Evolutionary conservation across 2,888 invertebrate genomes (phyloP).

Genomic region (Dryadula phaetusa): DNA sequence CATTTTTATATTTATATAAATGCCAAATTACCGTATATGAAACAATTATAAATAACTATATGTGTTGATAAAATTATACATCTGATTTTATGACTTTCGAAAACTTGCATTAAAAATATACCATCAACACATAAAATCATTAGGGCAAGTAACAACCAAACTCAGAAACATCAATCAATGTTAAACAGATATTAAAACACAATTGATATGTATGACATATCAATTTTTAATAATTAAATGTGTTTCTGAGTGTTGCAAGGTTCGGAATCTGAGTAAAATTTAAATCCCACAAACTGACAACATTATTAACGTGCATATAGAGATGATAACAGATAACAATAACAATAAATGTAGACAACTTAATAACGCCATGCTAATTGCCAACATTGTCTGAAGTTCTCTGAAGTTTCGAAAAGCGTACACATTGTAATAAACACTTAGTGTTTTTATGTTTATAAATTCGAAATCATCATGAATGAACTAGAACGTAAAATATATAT

Average conservation of each 20-base stretch:
- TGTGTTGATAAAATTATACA: neutral
- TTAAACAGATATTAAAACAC: neutral
- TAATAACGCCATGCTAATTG: constrained; percentile 24
- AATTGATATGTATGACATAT: too few relatives aligned
- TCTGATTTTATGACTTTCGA: neutral
- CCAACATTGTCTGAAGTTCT: constrained; percentile 18
- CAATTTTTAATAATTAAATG: neutral
- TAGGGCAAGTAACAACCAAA: neutral
- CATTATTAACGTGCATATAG: constrained; percentile 15
- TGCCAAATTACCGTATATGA: neutral
- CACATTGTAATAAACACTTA: constrained; percentile 4
- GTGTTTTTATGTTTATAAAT: constrained; percentile 14
- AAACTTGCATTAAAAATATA: neutral
- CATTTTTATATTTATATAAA: constrained; percentile 8
- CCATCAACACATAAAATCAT: constrained; percentile 13
- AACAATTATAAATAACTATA: neutral
- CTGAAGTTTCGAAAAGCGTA: constrained; percentile 2
- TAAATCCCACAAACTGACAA: neutral
- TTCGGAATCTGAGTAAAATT: neutral
- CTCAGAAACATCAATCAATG: neutral
- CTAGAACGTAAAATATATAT: neutral
- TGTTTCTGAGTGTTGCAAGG: neutral
- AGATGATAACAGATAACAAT: constrained; percentile 3
- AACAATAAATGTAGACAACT: constrained; percentile 3
- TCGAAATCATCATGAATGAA: neutral